A percentile compares a stretch with the other conserved stretches of the same genome.
These are phyloP conservation scores for Pao palembangensis DNA, from an alignment of 2,113 vertebrate genomes.

Conservation along the genomic window DNA sequence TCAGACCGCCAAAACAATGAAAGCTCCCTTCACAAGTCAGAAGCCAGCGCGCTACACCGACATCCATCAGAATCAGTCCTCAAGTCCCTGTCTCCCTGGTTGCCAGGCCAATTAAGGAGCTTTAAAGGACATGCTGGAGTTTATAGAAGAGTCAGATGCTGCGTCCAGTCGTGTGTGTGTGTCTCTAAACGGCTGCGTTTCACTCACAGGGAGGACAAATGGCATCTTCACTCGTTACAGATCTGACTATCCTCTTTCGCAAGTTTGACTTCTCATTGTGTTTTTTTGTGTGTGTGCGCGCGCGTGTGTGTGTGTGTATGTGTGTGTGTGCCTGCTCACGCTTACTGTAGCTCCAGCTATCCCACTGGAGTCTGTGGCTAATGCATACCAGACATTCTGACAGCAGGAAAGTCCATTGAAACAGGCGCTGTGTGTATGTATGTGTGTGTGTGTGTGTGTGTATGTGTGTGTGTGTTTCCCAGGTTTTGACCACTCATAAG, in stretches of 20 bases:
- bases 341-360: conserved; percentile 74
- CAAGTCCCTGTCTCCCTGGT: too few species aligned
- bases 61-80: too few species aligned
- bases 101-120: too few species aligned
- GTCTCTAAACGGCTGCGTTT: too few species aligned
- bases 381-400: conserved; percentile 80
- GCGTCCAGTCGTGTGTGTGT: not conserved
- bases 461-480: conserved; percentile 40
- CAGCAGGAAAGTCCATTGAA: conserved; percentile 79
- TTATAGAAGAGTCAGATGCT: too few species aligned
- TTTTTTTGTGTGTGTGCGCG: conserved; percentile 5
- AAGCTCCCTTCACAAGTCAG: too few species aligned
- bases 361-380: conserved; percentile 81
- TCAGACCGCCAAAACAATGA: too few species aligned
- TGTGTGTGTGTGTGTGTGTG: conserved; percentile 37
- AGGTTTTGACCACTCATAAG: conserved; percentile 60
- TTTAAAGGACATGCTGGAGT: too few species aligned
- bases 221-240: not conserved
- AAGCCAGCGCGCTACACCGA: too few species aligned
- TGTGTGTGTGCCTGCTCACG: conserved; percentile 42
- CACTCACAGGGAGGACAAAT: too few species aligned
- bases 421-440: conserved; percentile 58
- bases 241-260: not conserved
- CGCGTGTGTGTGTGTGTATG: conserved; percentile 6
- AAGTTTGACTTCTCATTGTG: not conserved